Evolutionary conservation across 2,113 vertebrate species (phyloP), one percentile per base, ranked within the genome.

Genomic region (Pteronura brasiliensis): DNA sequence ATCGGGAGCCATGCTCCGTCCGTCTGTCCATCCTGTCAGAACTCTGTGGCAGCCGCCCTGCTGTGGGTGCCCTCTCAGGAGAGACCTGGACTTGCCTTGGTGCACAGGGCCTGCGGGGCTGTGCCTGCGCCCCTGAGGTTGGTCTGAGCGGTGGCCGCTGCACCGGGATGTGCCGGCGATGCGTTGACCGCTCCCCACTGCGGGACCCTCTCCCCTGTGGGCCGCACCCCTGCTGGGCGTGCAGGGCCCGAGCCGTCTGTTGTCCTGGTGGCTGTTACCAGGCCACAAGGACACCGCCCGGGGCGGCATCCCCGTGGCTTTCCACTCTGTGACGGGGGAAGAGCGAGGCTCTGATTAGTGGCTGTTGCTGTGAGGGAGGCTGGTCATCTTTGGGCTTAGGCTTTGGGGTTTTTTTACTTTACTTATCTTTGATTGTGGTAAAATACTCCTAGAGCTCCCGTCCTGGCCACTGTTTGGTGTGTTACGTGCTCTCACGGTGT

Each of bases 401-500:
- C 59, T 61, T 69, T 13, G 1, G 27, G 29, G 15, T n/a, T 29
- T 65, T 57, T 8, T 34, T 3, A 23, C 31, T 4, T 65, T 55
- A 55, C 52, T 55, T 4, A 23, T 4, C 7, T 20, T 36, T 55
- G 31, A 0, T 10, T 52, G 4, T 52, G 34, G 17, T 44, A 29
- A 36, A 18, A 34, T 0, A 18, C 2, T 1, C 1, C 1, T 9
- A 8, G 34, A 57, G 34, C 21, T n/a, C 20, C 9, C 15, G 0
- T 36, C 21, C 31, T 13, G 9, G 11, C 11, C 3, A 1, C 29
- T 2, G 18, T 4, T 4, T 20, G 1, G 55, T 59, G 67, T 7
- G 9, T 49, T 13, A 4, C 1, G 15, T 2, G 1, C 7, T 0
- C 31, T 65, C 6, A 8, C 10, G 0, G 17, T 8, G 29, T 8